Base-by-base conservation (phyloP, 2,888 invertebrate species). In the Pantelozetes paolii region DNA sequence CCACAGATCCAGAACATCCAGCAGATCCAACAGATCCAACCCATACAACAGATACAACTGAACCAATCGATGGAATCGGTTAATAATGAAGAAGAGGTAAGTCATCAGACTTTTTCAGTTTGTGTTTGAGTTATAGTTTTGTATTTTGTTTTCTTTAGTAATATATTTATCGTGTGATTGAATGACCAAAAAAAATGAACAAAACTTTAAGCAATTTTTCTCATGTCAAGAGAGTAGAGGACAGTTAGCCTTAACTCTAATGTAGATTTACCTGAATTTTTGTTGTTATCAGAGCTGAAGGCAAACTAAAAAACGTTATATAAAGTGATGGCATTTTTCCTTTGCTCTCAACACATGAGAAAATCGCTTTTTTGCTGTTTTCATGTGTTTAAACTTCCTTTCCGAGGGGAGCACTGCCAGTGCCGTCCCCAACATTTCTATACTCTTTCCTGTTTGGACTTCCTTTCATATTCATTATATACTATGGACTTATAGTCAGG, bases 31-130 rank as follows among this genome's bases (percentile, higher is more conserved):
- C 94, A 94, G 86, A 94, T 95, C 94, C 95, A 95, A 86, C 94
- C 94, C 86, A 94, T 95, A 6, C 54, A 57, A 57, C 57, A 26
- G 11, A 87, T 88, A 82, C 90, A 92, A 82, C 81, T 85, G 69
- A 94, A 94, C 83, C 94, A 95, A 86, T 94, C 94, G 86, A 94
- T 95, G 94, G 95, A 95, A 86, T 94, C 94, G 81, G 95, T 95
- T 83, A 94, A 94, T 86, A 91, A 93, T 83, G 95, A 96, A 86
- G 96, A 95, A 88, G 96, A 95, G 94, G 96, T 95, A 82, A 87
- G 90, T 2, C 1, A 11, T 30, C 15, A 18, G 15, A 28, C 13
- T 28, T 57, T 57, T 57, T 26, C 15, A 57, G 42, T 42, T 42
- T 23, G n/a, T 8, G 23, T 69, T 67, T 26, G 28, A 57, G 42